Percentiles rank a stretch among this genome's conserved stretches.
Evolutionary conservation across 1,140 invertebrate species (phyloP).

Genomic region (Eumaeus atala): DNA sequence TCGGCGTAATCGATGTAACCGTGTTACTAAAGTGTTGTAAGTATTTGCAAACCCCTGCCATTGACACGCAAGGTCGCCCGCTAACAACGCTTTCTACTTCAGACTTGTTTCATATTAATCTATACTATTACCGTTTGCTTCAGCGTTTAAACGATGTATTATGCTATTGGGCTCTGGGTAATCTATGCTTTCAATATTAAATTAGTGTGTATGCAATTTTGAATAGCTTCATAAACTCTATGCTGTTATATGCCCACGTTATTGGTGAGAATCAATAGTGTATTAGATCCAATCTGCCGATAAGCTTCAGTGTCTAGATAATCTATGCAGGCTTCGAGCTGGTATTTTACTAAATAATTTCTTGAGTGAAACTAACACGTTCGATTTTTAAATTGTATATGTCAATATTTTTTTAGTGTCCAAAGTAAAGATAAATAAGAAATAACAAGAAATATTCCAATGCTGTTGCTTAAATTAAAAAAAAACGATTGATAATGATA

Average conservation of each 20-base stretch:
- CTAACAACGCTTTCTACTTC: conserved; percentile 62
- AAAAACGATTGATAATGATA: neutral
- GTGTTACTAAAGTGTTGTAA: conserved; percentile 65
- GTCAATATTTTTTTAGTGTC: conserved; percentile 7
- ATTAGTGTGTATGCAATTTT: conserved; percentile 71
- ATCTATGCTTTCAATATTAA: conserved; percentile 73
- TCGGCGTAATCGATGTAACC: conserved; percentile 40
- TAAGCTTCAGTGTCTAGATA: conserved; percentile 72
- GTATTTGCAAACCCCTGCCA: conserved; percentile 56
- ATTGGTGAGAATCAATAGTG: conserved; percentile 63
- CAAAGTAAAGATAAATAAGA: neutral
- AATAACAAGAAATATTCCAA: neutral
- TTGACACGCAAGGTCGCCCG: conserved; percentile 47
- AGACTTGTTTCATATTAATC: conserved; percentile 55
- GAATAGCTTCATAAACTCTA: conserved; percentile 70
- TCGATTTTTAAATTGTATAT: conserved; percentile 2
- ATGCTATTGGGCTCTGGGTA: conserved; percentile 70
- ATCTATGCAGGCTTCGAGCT: conserved; percentile 71
- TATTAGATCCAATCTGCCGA: conserved; percentile 68
- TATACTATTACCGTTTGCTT: conserved; percentile 70
- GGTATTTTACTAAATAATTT: conserved; percentile 44
- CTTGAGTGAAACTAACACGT: conserved; percentile 21
- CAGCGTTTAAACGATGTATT: conserved; percentile 70
- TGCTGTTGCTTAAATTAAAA: conserved; percentile 4
- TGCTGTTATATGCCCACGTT: conserved; percentile 66